phyloP scores from a whole-genome alignment of 2,888 invertebrate genomes.

The Protophormia terraenovae region DNA sequence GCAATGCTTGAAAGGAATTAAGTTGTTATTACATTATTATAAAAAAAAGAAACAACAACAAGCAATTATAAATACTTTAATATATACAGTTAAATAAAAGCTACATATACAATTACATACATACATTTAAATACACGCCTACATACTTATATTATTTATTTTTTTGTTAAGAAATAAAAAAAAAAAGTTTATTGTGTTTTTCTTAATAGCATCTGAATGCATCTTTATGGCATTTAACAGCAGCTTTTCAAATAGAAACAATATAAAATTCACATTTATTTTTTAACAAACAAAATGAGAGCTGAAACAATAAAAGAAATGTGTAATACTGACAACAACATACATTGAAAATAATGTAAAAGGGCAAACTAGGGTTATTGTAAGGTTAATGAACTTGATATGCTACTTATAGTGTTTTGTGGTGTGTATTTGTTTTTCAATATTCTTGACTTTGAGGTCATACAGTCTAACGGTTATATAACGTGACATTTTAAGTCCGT shows the following conservation, averaged over 20 bases:
- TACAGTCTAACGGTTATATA: not conserved
- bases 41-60: not conserved
- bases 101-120: too few relatives aligned
- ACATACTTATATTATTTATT: not conserved
- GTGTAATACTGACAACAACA: not conserved
- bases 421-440: not conserved
- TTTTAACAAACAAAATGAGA: not conserved
- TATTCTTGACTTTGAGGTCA: not conserved
- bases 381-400: not conserved
- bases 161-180: not conserved
- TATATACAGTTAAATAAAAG: not conserved
- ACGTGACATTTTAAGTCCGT: too few relatives aligned
- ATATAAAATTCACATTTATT: not conserved
- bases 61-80: not conserved
- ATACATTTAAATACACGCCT: not conserved
- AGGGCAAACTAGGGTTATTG: not conserved
- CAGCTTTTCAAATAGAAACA: not conserved
- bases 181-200: not conserved
- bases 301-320: not conserved
- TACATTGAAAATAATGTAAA: not conserved
- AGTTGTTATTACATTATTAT: not conserved
- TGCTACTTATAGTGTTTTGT: not conserved
- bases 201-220: not conserved
- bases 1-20: not conserved
- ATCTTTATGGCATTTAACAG: conserved; percentile 1